Evolutionary conservation across 2,888 invertebrate genomes (phyloP).

Genomic region (Plusia festucae): DNA sequence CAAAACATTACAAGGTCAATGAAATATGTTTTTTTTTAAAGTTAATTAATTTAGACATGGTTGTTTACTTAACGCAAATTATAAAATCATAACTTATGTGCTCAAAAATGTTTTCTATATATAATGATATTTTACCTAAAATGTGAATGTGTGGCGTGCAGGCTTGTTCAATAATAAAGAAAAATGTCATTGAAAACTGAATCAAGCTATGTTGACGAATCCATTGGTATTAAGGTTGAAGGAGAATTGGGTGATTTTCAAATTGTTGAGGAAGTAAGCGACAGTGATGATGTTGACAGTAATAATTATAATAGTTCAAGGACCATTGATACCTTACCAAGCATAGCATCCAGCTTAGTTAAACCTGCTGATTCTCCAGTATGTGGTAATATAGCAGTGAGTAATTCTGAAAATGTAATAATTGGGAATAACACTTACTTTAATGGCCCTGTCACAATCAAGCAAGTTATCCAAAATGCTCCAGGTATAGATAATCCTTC

Average conservation of each 20-base stretch:
- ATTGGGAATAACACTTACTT: conserved; percentile 94
- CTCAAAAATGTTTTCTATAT: too few species aligned
- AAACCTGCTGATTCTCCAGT: conserved; percentile 65
- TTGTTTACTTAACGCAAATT: too few species aligned
- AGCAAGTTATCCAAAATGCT: conserved; percentile 90
- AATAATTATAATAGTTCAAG: conserved; percentile 52
- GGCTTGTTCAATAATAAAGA: not conserved
- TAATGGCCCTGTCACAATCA: conserved; percentile 94
- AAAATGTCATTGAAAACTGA: conserved; percentile 69
- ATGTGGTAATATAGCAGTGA: conserved; percentile 90
- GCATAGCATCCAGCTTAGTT: conserved; percentile 67
- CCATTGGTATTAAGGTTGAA: conserved; percentile 70
- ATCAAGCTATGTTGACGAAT: conserved; percentile 53
- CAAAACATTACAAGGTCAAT: not conserved
- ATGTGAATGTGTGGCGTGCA: conserved; percentile 32
- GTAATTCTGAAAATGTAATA: conserved; percentile 92
- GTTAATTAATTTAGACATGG: not conserved
- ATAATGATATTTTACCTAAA: conserved; percentile 2
- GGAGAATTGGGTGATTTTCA: conserved; percentile 78
- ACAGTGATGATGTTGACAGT: conserved; percentile 67
- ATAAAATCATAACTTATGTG: too few species aligned
- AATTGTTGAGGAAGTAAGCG: conserved; percentile 73
- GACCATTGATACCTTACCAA: conserved; percentile 58
- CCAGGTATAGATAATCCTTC: conserved; percentile 76
- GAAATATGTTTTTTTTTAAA: not conserved